A percentile compares a stretch with the other conserved stretches of the same genome.
Conservation (phyloP, 30 jellyfish, hydroid and myxozoan genomes). For the Pelagia noctiluca region DNA sequence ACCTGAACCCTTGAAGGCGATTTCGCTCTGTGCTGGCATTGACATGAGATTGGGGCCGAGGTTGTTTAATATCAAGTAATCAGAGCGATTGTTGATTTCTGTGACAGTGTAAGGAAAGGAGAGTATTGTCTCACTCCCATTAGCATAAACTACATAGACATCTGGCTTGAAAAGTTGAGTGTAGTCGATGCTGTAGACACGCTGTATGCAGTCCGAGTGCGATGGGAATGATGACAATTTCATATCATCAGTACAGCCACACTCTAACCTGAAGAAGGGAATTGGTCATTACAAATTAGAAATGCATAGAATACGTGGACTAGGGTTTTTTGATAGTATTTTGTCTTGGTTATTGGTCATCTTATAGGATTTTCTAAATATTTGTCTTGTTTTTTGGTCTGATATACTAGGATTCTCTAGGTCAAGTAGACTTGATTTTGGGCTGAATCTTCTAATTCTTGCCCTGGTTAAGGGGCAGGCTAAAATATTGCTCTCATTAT, state of each 20-base stretch:
- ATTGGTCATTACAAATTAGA: no score
- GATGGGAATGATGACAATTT: slow-evolving; percentile 63
- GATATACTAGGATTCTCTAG: no score
- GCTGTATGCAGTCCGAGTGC: slow-evolving; percentile 83
- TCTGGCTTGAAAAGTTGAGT: slow-evolving; percentile 51
- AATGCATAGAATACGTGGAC: no score
- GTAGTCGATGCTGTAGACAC: slow-evolving; percentile 65
- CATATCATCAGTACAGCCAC: slow-evolving; percentile 77
- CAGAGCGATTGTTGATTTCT: slow-evolving; percentile 78
- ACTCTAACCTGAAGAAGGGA: slow-evolving; percentile 57
- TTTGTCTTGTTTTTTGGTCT: no score
- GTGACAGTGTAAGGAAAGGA: slow-evolving; percentile 52
- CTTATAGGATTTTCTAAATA: no score
- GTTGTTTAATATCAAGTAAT: slow-evolving; percentile 31
- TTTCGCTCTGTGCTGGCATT: slow-evolving; percentile 10
- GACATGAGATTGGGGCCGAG: slow-evolving; percentile 42
- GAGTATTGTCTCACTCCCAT: slow-evolving; percentile 32
- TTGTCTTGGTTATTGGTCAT: no score
- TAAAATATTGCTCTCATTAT: no score
- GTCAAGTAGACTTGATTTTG: no score
- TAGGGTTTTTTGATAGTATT: no score
- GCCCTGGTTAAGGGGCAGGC: no score
- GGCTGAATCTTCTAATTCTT: no score
- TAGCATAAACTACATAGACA: slow-evolving; percentile 4
- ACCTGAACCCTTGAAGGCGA: slow-evolving; percentile 83